Evolutionary conservation across 2,113 vertebrate genomes (phyloP).

Genomic region (Charina bottae): DNA sequence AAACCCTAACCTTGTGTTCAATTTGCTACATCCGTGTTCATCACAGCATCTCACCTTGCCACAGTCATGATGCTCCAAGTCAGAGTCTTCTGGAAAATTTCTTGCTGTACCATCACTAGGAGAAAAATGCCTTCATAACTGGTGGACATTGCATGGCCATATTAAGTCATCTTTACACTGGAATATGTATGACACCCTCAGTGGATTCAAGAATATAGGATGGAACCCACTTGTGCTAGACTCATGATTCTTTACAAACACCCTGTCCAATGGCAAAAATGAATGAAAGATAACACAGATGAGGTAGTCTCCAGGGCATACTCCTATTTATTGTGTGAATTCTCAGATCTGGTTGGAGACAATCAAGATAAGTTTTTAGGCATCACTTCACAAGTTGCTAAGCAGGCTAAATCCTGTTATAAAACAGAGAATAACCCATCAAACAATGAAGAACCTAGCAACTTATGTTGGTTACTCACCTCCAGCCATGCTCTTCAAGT

Average conservation of each 20-base stretch:
- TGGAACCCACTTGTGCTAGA: neutral
- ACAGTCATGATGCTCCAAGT: neutral
- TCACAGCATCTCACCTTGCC: neutral
- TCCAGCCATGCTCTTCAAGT: neutral
- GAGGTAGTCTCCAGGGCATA: neutral
- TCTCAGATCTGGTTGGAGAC: neutral
- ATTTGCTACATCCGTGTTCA: neutral
- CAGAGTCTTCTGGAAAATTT: neutral
- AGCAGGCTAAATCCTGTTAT: neutral
- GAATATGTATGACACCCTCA: neutral
- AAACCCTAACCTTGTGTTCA: neutral
- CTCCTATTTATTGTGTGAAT: neutral
- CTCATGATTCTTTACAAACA: neutral
- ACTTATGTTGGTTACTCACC: neutral
- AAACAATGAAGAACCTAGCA: neutral
- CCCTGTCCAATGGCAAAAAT: neutral
- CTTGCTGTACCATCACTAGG: neutral
- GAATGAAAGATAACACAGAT: neutral
- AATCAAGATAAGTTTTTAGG: neutral
- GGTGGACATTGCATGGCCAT: neutral
- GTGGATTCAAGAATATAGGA: neutral
- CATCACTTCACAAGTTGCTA: neutral
- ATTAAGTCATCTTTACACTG: neutral
- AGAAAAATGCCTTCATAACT: neutral
- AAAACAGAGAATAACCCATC: neutral